These are phyloP conservation scores for Caenorhabditis imperialis DNA, from an alignment of 2,888 invertebrate genomes.

Conservation along the genomic window DNA sequence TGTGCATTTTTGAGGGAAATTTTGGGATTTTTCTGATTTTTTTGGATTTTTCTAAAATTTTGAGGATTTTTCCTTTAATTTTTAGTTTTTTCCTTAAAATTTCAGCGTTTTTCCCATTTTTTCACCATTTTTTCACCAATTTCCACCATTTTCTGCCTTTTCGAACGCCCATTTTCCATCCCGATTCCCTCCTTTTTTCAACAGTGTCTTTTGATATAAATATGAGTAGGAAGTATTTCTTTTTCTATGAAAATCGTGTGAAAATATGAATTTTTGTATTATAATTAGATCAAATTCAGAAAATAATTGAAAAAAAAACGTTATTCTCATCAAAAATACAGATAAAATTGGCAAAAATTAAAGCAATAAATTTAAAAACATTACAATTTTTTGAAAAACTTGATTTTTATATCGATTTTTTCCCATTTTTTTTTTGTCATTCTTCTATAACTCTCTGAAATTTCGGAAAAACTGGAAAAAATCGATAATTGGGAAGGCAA, in stretches of 20 bases:
- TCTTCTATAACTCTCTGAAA: no score
- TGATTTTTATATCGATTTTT: no score
- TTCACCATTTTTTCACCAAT: no score
- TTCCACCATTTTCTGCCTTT: conserved; percentile 2
- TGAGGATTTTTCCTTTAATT: no score
- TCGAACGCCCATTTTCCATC: conserved; percentile 9
- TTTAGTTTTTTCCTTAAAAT: not conserved
- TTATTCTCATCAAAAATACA: not conserved
- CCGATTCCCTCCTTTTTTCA: not conserved
- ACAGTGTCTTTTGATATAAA: not conserved
- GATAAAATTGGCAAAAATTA: conserved; percentile 9
- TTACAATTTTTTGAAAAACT: no score
- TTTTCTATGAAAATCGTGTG: not conserved
- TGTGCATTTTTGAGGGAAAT: not conserved
- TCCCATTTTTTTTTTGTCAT: conserved; percentile 4
- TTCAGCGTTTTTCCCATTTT: no score
- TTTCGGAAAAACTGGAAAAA: no score
- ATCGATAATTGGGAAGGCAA: no score
- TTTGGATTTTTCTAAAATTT: no score
- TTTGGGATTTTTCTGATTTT: no score
- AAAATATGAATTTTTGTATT: conserved; percentile 1
- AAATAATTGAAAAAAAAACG: conserved; percentile 12
- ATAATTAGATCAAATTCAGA: not conserved
- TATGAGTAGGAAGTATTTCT: conserved; percentile 5
- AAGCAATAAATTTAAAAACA: conserved; percentile 1